phyloP scores from a whole-genome alignment of 2,113 vertebrate genomes.

The Oostethus manadensis region DNA sequence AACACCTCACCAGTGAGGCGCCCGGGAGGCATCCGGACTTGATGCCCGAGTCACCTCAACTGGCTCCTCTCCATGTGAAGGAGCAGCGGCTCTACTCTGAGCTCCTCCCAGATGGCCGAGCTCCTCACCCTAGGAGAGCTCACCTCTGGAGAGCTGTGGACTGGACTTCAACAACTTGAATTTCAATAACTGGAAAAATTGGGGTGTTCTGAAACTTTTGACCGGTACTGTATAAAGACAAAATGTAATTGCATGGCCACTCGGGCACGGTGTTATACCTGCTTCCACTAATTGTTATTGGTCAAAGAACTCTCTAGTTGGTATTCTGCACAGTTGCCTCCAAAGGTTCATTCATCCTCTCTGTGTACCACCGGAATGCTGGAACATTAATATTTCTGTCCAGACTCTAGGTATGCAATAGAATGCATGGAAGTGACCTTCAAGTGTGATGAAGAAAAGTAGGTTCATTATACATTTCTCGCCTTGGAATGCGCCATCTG shows the following conservation, averaged over 20 bases:
- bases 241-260: neutral
- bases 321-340: neutral
- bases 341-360: neutral
- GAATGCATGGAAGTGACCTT: neutral
- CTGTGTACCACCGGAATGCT: neutral
- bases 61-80: too few relatives aligned
- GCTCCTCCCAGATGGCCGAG: too few relatives aligned
- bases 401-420: neutral
- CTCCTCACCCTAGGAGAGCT: too few relatives aligned
- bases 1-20: too few relatives aligned
- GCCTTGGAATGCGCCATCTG: neutral
- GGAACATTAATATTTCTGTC: neutral
- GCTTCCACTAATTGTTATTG: neutral
- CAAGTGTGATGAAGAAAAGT: conserved; percentile 8
- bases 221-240: neutral
- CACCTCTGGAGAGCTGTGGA: too few relatives aligned
- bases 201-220: too few relatives aligned
- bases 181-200: too few relatives aligned
- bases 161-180: too few relatives aligned
- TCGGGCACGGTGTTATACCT: neutral
- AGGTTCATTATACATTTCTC: neutral
- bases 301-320: neutral
- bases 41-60: too few relatives aligned
- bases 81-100: too few relatives aligned
- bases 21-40: too few relatives aligned